Evolutionary conservation across 2,888 invertebrate genomes (phyloP).

Genomic region (Diachrysia chrysitis): DNA sequence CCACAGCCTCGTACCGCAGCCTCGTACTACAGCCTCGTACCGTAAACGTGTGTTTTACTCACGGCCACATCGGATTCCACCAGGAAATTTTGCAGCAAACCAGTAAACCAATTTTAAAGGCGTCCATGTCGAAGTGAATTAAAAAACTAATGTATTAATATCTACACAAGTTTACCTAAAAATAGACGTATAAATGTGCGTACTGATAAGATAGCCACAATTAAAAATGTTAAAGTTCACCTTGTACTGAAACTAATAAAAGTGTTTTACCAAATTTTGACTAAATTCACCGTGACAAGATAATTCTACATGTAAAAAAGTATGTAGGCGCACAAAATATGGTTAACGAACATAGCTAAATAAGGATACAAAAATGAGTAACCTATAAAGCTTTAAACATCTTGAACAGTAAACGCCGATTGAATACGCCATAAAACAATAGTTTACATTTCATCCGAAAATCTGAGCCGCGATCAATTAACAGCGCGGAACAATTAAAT

Average conservation of each 20-base stretch:
- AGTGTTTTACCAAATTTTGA: too few species aligned
- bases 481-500: slow-evolving; percentile 54
- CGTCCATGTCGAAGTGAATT: too few species aligned
- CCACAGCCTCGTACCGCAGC: neutral
- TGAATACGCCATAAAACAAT: slow-evolving; percentile 25
- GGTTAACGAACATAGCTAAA: neutral
- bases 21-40: neutral
- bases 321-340: too few species aligned
- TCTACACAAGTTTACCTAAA: too few species aligned
- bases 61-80: neutral
- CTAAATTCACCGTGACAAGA: too few species aligned
- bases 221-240: too few species aligned
- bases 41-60: slow-evolving; percentile 4
- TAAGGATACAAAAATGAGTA: neutral
- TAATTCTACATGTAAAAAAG: too few species aligned
- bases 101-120: neutral
- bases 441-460: slow-evolving; percentile 29
- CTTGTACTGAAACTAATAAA: too few species aligned
- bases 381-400: neutral
- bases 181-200: too few species aligned
- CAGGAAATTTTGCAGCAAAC: neutral
- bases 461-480: slow-evolving; percentile 53
- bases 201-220: too few species aligned
- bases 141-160: too few species aligned
- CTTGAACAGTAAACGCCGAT: neutral